Base-by-base conservation (phyloP, 2,797 vertebrate species). In the Manis javanica region DNA sequence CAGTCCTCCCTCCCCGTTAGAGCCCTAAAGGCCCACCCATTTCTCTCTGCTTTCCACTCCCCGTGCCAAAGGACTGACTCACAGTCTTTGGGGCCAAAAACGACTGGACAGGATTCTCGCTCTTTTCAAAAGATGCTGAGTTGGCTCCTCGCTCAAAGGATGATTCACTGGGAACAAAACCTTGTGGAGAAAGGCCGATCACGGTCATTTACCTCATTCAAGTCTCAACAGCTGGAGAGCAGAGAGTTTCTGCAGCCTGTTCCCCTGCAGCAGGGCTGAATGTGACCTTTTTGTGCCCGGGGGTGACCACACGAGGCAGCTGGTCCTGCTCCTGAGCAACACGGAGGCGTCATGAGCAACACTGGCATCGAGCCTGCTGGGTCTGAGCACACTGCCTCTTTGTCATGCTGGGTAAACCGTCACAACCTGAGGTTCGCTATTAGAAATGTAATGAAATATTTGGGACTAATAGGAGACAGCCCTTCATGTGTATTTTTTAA, bases 111-210 rank as follows among this genome's bases (percentile, higher is more conserved):
- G 37, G 61, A 29, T 19, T 37, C 34, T 57, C 37, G 75, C 23
- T 31, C 71, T 78, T 96, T 92, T 78, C 31, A 64, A 95, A 97
- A 97, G 90, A 92, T 95, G 97, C 97, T 97, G 96, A 97, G 95
- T 46, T 69, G 90, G 92, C 94, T 95, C 29, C 57, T 75, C 0
- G 0, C 77, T 94, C 95, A 94, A 96, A 96, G 46, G 86, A 53
- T 96, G 97, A 97, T 85, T 96, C 95, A 97, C 16, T 23, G 77
- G n/a, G 93, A 96, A 95, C 84, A 61, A 87, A 90, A 90, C 94
- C 84, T 1, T 0, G 15, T 51, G 84, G 96, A 84, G 4, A 84
- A 64, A 83, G 84, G 94, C 95, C 84, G 81, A 11, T 49, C 23
- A 5, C 6, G 91, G 89, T 15, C 91, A 69, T 90, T 95, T 59